Percentiles rank a stretch among this genome's conserved stretches.
Conservation (phyloP, 30 jellyfish, hydroid and myxozoan species). For the Pseudorhiza aurosa region DNA sequence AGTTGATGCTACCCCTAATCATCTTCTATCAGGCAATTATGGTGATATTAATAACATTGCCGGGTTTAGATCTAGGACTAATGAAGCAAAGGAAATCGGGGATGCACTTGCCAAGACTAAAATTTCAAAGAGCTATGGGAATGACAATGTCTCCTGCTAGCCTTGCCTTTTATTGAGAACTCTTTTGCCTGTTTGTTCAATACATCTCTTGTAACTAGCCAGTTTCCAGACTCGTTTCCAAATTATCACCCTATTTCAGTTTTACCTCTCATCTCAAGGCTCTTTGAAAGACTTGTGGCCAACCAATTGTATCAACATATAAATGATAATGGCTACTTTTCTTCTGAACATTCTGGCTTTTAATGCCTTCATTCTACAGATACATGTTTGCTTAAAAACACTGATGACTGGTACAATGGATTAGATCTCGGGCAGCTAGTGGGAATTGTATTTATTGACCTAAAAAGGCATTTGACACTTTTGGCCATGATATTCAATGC, state of each 20-base stretch:
- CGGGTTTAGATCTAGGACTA: too few relatives aligned
- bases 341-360: constrained; percentile 6
- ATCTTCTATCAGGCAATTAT: background rate
- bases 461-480: constrained; percentile 33
- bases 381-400: constrained; percentile 15
- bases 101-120: background rate
- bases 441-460: constrained; percentile 23
- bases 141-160: background rate
- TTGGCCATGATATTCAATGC: constrained; percentile 46
- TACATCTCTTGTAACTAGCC: background rate
- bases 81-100: too few relatives aligned
- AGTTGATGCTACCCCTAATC: background rate
- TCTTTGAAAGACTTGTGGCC: too few relatives aligned
- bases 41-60: background rate
- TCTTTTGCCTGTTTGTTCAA: background rate
- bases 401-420: constrained; percentile 36
- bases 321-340: too few relatives aligned
- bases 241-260: background rate
- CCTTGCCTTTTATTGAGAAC: background rate
- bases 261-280: too few relatives aligned
- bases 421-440: constrained; percentile 16
- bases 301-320: too few relatives aligned
- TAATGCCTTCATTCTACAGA: background rate
- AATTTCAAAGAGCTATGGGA: background rate
- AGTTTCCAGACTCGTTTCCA: background rate